These are phyloP conservation scores for honey bee (Apis mellifera) DNA, from an alignment of 1,140 invertebrate species.

Conservation along the genomic window DNA sequence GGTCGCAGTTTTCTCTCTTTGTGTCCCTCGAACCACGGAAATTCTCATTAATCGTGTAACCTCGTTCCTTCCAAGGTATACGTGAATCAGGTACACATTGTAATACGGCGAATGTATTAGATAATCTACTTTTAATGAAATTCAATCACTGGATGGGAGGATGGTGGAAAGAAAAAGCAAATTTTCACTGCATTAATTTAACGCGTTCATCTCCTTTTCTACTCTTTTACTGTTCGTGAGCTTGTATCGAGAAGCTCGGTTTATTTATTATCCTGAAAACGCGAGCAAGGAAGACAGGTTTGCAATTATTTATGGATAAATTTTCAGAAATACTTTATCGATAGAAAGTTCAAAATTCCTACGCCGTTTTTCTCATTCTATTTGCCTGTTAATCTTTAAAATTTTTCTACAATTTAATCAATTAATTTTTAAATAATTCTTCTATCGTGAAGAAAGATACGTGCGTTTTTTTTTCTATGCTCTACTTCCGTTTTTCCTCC, in stretches of 20 bases:
- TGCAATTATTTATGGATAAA: too few species aligned
- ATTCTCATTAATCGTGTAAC: conserved; percentile 69
- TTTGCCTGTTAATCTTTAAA: too few species aligned
- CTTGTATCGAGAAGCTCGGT: not conserved
- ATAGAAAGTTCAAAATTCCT: too few species aligned
- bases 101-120: conserved; percentile 25
- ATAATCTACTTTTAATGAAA: conserved; percentile 43
- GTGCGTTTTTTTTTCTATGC: too few species aligned
- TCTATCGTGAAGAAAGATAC: too few species aligned
- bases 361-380: too few species aligned
- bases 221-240: not conserved
- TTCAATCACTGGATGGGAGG: conserved; percentile 1
- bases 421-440: too few species aligned
- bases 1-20: conserved; percentile 64
- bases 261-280: not conserved
- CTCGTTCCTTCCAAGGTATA: conserved; percentile 40
- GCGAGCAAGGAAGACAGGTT: too few species aligned
- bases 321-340: too few species aligned
- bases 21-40: conserved; percentile 58
- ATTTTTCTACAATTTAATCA: too few species aligned
- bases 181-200: conserved; percentile 16
- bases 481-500: too few species aligned
- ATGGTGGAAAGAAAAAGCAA: conserved; percentile 10
- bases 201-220: not conserved
- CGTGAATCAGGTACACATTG: conserved; percentile 2